Base-by-base conservation (phyloP, 2,888 invertebrate genomes). In the Dryocosmus kuriphilus region DNA sequence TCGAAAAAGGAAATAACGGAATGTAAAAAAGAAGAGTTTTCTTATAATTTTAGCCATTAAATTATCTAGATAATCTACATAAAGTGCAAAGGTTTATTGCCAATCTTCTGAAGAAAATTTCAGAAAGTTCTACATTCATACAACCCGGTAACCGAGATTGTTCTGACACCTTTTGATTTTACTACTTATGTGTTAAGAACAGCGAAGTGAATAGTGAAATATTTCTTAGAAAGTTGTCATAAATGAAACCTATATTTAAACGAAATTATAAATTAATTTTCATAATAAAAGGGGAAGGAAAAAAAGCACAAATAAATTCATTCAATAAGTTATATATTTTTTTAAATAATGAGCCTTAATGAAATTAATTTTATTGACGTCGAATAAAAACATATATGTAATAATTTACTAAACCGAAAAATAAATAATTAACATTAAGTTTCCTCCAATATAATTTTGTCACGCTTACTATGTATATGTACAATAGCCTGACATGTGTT, bases 101-200 rank as follows among this genome's bases (percentile, higher is more conserved):
- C 9, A 22, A 55, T 55, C 22, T 55, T 11, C 11, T 22, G 41
- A 46, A 30, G 16, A 27, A 9, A 38, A 67, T 46, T 67, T 27
- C 27, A 46, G 46, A 67, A 67, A 46, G 67, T 67, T 51, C n/a
- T 46, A 51, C 19, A 71, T 71, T 51, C 51, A 14, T 51, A n/a
- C 55, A 71, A 71, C 71, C 71, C 7, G 71, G 51, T 71, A 71
- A 71, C 71, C 51, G 71, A 71, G 30, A 51, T 71, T 51, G 14
- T 71, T 51, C 46, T 71, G 71, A 51, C 71, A 71, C 71, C 71
- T 60, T 27, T 14, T 32, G 51, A 71, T 71, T 71, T 65, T 51
- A 51, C 71, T 71, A 19, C 46, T 46, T 11, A 60, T 51, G 27
- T 71, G 71, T 71, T 51, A 30, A 55, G 30, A 71, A 30, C 30